Evolutionary conservation across 2,888 invertebrate genomes (phyloP).

Genomic region (Parthenolecanium corni): DNA sequence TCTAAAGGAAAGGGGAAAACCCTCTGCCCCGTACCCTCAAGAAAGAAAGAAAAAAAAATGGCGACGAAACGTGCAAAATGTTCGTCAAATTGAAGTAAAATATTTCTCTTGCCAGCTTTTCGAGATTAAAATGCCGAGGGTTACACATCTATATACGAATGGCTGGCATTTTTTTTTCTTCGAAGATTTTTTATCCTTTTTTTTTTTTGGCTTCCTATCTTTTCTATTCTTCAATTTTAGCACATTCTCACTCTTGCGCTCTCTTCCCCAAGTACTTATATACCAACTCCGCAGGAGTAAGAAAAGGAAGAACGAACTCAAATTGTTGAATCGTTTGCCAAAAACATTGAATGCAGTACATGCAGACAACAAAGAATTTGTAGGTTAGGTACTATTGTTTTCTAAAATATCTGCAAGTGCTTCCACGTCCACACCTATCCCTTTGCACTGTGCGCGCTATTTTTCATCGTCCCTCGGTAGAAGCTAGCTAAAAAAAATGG

Average conservation of each 20-base stretch:
- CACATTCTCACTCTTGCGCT: too few relatives aligned
- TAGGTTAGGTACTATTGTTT: conserved; percentile 11
- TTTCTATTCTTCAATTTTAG: too few relatives aligned
- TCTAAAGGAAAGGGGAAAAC: not conserved
- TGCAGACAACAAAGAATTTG: conserved; percentile 15
- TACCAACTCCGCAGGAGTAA: conserved; percentile 1
- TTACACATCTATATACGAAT: conserved; percentile 7
- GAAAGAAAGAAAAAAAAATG: too few relatives aligned
- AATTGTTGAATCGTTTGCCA: conserved; percentile 15
- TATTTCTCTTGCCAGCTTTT: conserved; percentile 21
- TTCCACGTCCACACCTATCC: not conserved
- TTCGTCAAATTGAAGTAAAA: conserved; percentile 18
- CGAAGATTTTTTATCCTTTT: too few relatives aligned
- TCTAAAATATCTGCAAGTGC: conserved; percentile 3
- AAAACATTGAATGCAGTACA: not conserved
- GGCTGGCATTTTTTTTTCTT: not conserved
- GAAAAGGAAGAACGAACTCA: not conserved
- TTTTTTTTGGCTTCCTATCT: too few relatives aligned
- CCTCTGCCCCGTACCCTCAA: too few relatives aligned
- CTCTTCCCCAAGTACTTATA: too few relatives aligned
- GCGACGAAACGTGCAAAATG: not conserved
- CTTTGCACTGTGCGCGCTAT: too few relatives aligned
- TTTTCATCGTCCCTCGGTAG: too few relatives aligned
- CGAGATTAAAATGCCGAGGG: conserved; percentile 22
- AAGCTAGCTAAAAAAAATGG: not conserved